Evolutionary conservation across 2,113 vertebrate species (phyloP).

Genomic region (Scartelaos histophorus): DNA sequence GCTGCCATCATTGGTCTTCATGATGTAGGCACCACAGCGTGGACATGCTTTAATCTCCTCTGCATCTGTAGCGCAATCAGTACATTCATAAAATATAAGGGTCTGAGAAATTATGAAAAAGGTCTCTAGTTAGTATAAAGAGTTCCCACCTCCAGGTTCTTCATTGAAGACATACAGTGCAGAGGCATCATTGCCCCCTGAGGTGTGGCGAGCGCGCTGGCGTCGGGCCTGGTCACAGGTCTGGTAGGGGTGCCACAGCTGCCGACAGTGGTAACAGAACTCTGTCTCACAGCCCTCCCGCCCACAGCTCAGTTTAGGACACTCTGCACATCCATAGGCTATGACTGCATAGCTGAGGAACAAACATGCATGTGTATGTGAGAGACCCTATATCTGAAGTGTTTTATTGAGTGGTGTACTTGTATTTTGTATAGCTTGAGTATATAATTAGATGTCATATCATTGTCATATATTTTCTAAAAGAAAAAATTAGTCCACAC

Average conservation of each 20-base stretch:
- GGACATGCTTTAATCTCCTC: conserved; percentile 87
- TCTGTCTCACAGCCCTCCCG: conserved; percentile 82
- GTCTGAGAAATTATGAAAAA: not conserved
- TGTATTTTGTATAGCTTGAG: not conserved
- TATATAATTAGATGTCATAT: not conserved
- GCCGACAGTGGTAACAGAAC: conserved; percentile 89
- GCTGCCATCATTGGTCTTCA: conserved; percentile 89
- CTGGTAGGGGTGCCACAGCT: conserved; percentile 85
- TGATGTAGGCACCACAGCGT: conserved; percentile 86
- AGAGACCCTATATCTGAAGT: not conserved
- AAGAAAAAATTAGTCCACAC: not conserved
- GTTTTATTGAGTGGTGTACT: not conserved
- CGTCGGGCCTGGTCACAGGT: conserved; percentile 81
- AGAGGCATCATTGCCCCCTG: conserved; percentile 65
- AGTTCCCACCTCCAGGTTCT: conserved; percentile 74
- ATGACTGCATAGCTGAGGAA: conserved; percentile 83
- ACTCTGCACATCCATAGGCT: conserved; percentile 83
- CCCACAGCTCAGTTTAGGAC: conserved; percentile 84
- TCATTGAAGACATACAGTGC: conserved; percentile 76
- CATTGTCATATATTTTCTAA: not conserved
- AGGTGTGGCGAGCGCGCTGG: conserved; percentile 76
- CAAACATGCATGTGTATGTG: not conserved
- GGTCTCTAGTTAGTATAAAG: too few species aligned
- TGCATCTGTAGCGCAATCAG: conserved; percentile 61
- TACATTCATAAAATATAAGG: not conserved